Conservation (phyloP, 2,888 invertebrate species). For the Monochamus alternatus region DNA sequence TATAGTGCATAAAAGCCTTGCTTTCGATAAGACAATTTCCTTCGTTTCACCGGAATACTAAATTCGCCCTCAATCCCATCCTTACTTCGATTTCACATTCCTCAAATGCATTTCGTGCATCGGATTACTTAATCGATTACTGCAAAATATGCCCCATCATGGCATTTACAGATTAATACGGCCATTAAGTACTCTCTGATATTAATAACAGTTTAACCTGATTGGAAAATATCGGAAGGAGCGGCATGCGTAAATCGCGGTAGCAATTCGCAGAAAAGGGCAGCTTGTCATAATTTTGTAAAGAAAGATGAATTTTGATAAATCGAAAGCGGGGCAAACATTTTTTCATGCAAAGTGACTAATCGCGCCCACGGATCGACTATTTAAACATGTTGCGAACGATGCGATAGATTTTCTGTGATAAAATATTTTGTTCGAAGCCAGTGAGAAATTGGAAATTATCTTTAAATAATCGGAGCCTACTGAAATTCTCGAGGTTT, state of each 20-base stretch:
- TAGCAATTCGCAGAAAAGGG: background rate
- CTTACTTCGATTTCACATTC: conserved; percentile 2
- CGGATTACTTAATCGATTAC: conserved; percentile 25
- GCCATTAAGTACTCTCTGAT: conserved; percentile 28
- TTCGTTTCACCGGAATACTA: conserved; percentile 22
- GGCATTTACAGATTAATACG: conserved; percentile 37
- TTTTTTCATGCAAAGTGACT: no score
- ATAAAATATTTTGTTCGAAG: no score
- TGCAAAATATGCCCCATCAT: conserved; percentile 32
- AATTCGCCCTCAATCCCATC: conserved; percentile 34
- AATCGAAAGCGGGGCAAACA: no score
- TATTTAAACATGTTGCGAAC: no score
- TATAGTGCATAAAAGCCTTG: no score
- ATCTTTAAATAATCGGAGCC: no score
- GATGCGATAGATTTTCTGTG: no score
- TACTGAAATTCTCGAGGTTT: no score
- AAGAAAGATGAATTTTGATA: background rate
- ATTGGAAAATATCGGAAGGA: conserved; percentile 45
- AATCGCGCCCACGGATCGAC: no score
- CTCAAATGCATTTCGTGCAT: conserved; percentile 23
- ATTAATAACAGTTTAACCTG: conserved; percentile 49
- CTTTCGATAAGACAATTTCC: conserved; percentile 3
- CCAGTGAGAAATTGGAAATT: no score
- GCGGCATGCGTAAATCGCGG: conserved; percentile 14
- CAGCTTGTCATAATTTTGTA: background rate